Percentiles rank a stretch among this genome's conserved stretches.
phyloP scores from a whole-genome alignment of 1,140 invertebrate species.

The Hycleus phaleratus region DNA sequence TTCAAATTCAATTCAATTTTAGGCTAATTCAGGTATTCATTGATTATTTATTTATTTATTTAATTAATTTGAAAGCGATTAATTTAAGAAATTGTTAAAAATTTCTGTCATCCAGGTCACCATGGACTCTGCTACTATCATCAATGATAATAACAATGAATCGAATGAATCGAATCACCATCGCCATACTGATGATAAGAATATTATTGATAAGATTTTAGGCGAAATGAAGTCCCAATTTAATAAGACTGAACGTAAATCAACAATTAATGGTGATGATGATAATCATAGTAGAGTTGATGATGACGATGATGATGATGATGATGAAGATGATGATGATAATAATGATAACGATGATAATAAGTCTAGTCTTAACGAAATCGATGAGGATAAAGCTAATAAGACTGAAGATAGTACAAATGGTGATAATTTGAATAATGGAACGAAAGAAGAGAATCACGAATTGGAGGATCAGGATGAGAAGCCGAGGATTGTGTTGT shows the following conservation, averaged over 20 bases:
- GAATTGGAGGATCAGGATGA: not conserved
- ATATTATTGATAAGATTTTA: constrained; percentile 6
- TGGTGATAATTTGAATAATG: not conserved
- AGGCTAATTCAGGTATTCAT: too few species aligned
- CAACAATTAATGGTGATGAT: not conserved
- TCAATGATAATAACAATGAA: too few species aligned
- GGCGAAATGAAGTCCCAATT: constrained; percentile 11
- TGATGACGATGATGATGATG: not conserved
- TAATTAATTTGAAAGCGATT: too few species aligned
- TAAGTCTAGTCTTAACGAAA: not conserved
- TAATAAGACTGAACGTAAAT: constrained; percentile 2
- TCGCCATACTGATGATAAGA: not conserved
- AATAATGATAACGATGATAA: not conserved
- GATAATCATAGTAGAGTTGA: not conserved
- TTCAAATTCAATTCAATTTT: too few species aligned
- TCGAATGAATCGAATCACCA: not conserved
- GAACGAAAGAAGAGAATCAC: not conserved
- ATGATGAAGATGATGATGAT: not conserved
- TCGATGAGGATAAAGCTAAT: not conserved
- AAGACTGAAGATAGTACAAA: constrained; percentile 9
- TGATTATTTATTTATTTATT: too few species aligned
- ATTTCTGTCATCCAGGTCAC: too few species aligned
- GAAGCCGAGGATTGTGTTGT: constrained; percentile 5
- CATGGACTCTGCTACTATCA: too few species aligned
- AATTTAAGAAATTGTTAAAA: too few species aligned